Evolutionary conservation across 2,113 vertebrate species (phyloP).

Genomic region (Ranitomeya imitator): DNA sequence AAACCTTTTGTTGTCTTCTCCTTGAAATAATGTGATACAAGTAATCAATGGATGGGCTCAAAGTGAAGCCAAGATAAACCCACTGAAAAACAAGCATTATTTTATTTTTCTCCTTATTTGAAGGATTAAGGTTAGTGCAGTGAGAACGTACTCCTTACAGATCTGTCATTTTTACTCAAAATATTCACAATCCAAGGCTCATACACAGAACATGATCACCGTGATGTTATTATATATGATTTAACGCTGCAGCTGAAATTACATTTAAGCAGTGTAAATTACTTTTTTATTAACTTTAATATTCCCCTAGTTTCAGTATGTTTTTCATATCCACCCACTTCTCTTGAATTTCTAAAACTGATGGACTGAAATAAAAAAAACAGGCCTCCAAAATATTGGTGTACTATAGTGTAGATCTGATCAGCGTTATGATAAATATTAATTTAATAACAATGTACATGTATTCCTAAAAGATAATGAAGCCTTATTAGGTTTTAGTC

Average conservation of each 20-base stretch:
- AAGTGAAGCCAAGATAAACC: no score
- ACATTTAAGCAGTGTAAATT: slow-evolving; percentile 29
- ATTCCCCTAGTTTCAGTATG: slow-evolving; percentile 20
- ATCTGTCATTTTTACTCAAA: no score
- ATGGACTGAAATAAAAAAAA: not conserved
- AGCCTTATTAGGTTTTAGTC: not conserved
- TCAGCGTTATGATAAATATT: not conserved
- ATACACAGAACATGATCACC: not conserved
- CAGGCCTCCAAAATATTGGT: not conserved
- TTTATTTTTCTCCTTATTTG: no score
- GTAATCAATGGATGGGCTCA: no score
- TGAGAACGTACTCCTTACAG: no score
- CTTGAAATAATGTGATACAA: no score
- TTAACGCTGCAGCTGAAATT: slow-evolving; percentile 12
- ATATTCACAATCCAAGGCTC: not conserved
- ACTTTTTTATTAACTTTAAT: slow-evolving; percentile 36
- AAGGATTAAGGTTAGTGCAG: no score
- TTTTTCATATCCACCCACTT: slow-evolving; percentile 17
- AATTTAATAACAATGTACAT: not conserved
- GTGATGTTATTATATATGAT: not conserved
- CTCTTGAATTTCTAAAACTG: not conserved
- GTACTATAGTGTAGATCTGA: not conserved
- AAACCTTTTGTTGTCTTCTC: no score
- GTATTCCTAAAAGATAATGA: no score
- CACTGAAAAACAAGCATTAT: no score